Evolutionary conservation across 2,113 vertebrate species (phyloP), one percentile per base, ranked within the genome.

Genomic region (Tachuris rubrigastra): DNA sequence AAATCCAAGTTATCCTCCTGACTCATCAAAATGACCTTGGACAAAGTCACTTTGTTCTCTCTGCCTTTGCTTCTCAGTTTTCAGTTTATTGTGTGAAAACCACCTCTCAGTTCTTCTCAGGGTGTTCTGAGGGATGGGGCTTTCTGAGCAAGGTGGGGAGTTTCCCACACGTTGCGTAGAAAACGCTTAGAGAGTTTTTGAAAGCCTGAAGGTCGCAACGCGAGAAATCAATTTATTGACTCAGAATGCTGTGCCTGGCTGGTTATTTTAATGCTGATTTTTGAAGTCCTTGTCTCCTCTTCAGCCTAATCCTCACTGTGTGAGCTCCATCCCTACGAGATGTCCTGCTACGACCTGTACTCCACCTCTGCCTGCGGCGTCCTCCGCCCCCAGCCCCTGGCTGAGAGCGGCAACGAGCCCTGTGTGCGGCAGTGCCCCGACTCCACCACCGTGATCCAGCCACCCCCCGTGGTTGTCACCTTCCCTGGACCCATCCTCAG

Each of bases 401-500:
- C 88, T 16, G 39, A 91, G 53, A 91, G 49, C 0, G 3, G 58
- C 0, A 93, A 93, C 3, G 87, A 90, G 7, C 90, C 66, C 0
- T 95, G 93, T 1, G 47, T 85, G 8, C 69, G 59, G 0, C 94
- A 91, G 88, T 91, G 88, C 60, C 85, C 94, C 3, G 88, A 89
- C 50, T 65, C 94, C 19, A 82, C 62, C 0, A 1, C 21, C 1
- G 4, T 94, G 7, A 88, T 94, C 84, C 92, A 84, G 49, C 92
- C 88, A 1, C 84, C 93, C 2, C 7, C 92, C 0, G 66, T 37
- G 1, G 55, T 74, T 0, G 18, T 93, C 67, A 95, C 90, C 56
- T 19, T 87, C n/a, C 94, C 90, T 0, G 83, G 90, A 7, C 73
- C 87, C 94, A 95, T 93, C 78, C 87, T 95, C 73, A 95, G 87